Percentiles rank a stretch among this genome's conserved stretches.
Conservation (phyloP, 2,888 invertebrate species). For the Orthosia incerta region DNA sequence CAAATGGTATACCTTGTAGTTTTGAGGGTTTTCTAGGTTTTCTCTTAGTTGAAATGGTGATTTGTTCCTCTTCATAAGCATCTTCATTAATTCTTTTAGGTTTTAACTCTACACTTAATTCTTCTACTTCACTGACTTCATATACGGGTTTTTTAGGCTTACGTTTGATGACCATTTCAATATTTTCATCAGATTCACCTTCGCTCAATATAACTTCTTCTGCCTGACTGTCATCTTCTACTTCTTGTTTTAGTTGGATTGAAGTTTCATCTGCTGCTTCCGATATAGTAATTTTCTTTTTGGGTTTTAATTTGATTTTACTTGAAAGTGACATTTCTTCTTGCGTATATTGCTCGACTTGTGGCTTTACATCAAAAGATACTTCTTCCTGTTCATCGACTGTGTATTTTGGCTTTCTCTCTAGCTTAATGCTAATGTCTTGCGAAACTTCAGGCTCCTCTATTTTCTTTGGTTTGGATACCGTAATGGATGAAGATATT, state of each 20-base stretch:
- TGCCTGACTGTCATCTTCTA: conserved; percentile 92
- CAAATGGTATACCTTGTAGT: conserved; percentile 91
- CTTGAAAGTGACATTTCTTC: conserved; percentile 94
- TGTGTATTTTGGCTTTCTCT: conserved; percentile 92
- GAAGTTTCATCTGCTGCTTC: conserved; percentile 94
- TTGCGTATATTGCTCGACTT: conserved; percentile 90
- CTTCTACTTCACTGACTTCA: conserved; percentile 92
- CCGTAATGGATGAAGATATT: conserved; percentile 81
- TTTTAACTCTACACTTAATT: conserved; percentile 91
- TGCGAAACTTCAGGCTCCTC: conserved; percentile 89
- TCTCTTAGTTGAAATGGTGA: conserved; percentile 93
- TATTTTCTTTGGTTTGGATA: conserved; percentile 78
- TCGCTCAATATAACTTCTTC: conserved; percentile 93
- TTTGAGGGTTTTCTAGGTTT: conserved; percentile 92
- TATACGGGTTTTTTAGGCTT: conserved; percentile 90
- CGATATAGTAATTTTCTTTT: conserved; percentile 91
- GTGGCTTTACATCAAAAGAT: conserved; percentile 84
- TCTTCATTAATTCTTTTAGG: conserved; percentile 84
- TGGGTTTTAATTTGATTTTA: conserved; percentile 93
- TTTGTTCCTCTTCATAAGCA: conserved; percentile 92
- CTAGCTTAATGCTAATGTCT: conserved; percentile 93
- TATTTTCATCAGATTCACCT: conserved; percentile 91
- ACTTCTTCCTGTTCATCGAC: conserved; percentile 93
- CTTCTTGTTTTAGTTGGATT: conserved; percentile 92
- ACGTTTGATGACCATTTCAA: conserved; percentile 88